Base-by-base conservation (phyloP, 2,888 invertebrate genomes). In the Sympetrum striolatum region DNA sequence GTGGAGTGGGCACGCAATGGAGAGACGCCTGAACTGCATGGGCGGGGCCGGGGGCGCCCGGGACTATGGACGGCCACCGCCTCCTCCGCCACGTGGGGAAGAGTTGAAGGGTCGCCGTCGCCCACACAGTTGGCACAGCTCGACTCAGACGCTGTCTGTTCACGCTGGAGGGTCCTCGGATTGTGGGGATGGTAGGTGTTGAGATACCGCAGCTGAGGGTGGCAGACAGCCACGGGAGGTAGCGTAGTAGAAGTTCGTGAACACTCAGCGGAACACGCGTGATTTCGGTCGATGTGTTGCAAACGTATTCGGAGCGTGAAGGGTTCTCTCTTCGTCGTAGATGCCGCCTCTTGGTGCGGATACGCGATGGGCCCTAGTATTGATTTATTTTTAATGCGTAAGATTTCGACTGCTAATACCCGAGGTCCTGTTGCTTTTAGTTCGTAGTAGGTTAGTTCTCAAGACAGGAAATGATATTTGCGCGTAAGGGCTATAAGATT, bases 61-160 rank as follows among this genome's bases (percentile, higher is more conserved):
- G 90, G 73, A 91, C 39, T 31, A 80, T 53, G 90, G 86, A 48
- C 22, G 37, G 80, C 81, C 58, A 53, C 60, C 81, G 86, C 80
- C 90, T 25, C 44, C 91, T 80, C 86, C 73, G 86, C 86, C 86
- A 86, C 86, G 86, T 86, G 86, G 86, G 64, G 86, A 80, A 60
- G 90, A 82, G 86, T 90, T 53, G 86, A 60, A 80, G 81, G 53
- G 86, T 90, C 90, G 91, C 81, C 81, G 91, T n/a, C 91, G 92
- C 44, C 92, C 92, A 0, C 92, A 92, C 91, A 92, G 92, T 90
- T 92, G 92, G 92, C 92, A 92, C 91, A 91, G 91, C 91, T 91
- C 91, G 91, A 92, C 92, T 15, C 91, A 91, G 91, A 92, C 92
- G 90, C 90, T 91, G 81, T 90, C 91, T 80, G 90, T 86, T 60